Base-by-base conservation (phyloP, 2,888 invertebrate species). In the Punctoribates punctum region DNA sequence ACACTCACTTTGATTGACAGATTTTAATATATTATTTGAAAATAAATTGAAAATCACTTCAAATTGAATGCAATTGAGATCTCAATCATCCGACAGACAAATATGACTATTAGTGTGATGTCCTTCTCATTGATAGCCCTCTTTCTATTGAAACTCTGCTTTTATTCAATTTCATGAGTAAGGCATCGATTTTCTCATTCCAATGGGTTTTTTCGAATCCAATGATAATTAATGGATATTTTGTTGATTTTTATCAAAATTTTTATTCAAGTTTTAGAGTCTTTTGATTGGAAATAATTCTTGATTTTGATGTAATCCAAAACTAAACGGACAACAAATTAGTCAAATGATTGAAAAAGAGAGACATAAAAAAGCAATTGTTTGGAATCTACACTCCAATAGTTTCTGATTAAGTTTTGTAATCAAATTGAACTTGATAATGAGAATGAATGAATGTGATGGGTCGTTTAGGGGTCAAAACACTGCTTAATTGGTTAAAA, bases 1-100 rank as follows among this genome's bases (percentile, higher is more conserved):
- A 65, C 62, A 65, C 34, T 29, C 29, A 8, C 17, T 65, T 65
- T 65, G 70, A 70, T 70, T 70, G 70, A 70, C 70, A 70, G 15
- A 60, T 62, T 27, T 62, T 1, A 65, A 57, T 25, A 57, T 25
- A 48, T 57, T 34, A 65, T 65, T 34, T 65, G 9, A 65, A 5
- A 17, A 17, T 8, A 65, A 65, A 65, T 29, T n/a, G 34, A n/a
- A 34, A 65, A 15, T 65, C 62, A 3, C 15, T 60, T 57, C 46
- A 48, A 48, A 15, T 48, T 17, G 2, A 9, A 57, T 25, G 11
- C 25, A 57, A 8, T 1, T 25, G 25, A 57, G 20, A 57, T 8
- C 54, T 25, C 25, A 57, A 25, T 57, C 57, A 57, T 57, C 25
- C 6, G 25, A 48, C 25, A 57, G 25, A 48, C 25, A 57, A 25